Percentiles rank a stretch among this genome's conserved stretches.
phyloP scores from a whole-genome alignment of 2,888 invertebrate species.

The Diarsia rubi region DNA sequence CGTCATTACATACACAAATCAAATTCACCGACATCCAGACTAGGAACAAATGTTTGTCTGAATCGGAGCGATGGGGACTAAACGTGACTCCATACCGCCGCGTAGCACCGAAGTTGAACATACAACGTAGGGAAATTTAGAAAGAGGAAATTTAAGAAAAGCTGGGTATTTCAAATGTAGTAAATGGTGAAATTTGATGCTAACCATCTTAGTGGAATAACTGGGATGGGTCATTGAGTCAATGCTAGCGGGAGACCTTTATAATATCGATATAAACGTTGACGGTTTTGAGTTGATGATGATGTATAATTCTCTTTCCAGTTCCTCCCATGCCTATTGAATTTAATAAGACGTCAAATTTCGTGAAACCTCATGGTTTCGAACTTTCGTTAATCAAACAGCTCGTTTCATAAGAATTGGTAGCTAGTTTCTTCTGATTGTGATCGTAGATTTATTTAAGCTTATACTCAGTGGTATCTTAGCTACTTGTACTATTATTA shows the following conservation, averaged over 20 bases:
- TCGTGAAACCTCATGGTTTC: background rate
- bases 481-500: background rate
- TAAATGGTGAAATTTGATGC: background rate
- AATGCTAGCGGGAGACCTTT: background rate
- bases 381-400: background rate
- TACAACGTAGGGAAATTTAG: conserved; percentile 4
- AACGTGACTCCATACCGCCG: conserved; percentile 49
- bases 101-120: conserved; percentile 38
- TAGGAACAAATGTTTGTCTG: conserved; percentile 55
- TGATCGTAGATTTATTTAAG: background rate
- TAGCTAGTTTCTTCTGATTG: background rate
- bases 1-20: conserved; percentile 54
- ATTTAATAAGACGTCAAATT: background rate
- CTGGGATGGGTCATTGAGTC: background rate
- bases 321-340: background rate
- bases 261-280: background rate
- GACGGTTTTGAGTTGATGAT: background rate
- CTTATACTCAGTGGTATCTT: background rate
- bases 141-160: conserved; percentile 21
- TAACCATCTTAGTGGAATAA: background rate
- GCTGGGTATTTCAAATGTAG: background rate
- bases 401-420: background rate
- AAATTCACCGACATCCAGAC: conserved; percentile 53
- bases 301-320: background rate
- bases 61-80: conserved; percentile 47